A percentile compares a stretch with the other conserved stretches of the same genome.
Conservation (phyloP, 2,113 vertebrate species). For the Anarhynchus alexandrinus region DNA sequence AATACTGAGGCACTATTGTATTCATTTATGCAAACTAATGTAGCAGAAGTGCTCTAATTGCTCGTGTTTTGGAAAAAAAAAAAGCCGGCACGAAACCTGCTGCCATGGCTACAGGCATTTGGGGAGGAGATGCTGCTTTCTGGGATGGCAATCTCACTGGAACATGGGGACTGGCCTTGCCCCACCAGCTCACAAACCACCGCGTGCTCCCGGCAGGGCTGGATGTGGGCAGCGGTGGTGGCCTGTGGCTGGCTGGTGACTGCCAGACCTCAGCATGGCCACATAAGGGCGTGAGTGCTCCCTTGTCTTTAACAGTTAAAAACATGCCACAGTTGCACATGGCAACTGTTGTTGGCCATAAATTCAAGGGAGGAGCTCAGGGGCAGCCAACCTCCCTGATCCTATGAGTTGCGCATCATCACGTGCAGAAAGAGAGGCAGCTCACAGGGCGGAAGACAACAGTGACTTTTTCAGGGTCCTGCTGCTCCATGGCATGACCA, state of each 20-base stretch:
- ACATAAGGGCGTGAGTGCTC: fast-evolving
- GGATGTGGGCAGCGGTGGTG: neutral
- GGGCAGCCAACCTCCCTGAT: neutral
- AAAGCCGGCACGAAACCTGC: neutral
- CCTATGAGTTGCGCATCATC: neutral
- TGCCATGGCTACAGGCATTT: neutral
- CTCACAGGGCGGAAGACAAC: neutral
- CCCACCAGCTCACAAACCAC: neutral
- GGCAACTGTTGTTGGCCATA: neutral
- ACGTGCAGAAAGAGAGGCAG: neutral
- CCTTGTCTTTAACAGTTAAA: neutral
- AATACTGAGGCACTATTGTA: neutral
- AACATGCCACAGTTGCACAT: neutral
- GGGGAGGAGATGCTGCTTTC: neutral
- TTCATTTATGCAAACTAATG: neutral
- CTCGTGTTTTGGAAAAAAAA: neutral
- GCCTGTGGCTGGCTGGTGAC: neutral
- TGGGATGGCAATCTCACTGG: neutral
- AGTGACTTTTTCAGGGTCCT: neutral
- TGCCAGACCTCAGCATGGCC: neutral
- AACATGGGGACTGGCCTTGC: neutral
- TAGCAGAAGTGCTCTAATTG: neutral
- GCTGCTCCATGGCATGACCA: neutral
- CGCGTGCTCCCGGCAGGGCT: fast-evolving
- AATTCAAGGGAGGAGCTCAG: neutral